Evolutionary conservation across 35 echinoderm and acorn worm genomes (phyloP), one percentile per base, ranked within the genome.

Genomic region (Amphiura filiformis): DNA sequence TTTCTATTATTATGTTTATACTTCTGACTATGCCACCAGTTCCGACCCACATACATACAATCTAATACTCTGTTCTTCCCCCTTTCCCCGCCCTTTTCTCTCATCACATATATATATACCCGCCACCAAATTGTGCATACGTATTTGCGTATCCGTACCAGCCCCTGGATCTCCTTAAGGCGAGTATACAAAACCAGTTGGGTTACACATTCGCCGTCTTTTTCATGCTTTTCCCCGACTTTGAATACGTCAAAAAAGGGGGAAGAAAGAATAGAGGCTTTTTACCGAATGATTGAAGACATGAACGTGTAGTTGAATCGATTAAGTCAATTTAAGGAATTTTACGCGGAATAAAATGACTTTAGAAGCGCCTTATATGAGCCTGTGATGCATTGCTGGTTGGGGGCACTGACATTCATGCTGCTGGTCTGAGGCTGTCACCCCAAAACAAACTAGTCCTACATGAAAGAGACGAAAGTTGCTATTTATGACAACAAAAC

Each of bases 221-320:
- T 5, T 5, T 2, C 15, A n/a, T n/a, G n/a, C n/a, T n/a, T n/a
- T n/a, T n/a, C 61, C 61, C 61, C 2, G 7, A 70, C 61, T 70
- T n/a, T n/a, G 61, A 70, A 11, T 13, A n/a, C 61, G 26, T 70
- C 61, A 70, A 52, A 52, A 52, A 20, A 20, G 44, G 44, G 20
- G 44, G 20, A 70, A 70, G 61, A n/a, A 47, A 4, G 41, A 70
- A 70, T 70, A 70, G 61, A 70, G 15, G 28, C 61, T 26, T 70
- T 70, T 70, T 30, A 70, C 61, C 11, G 28, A 70, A 70, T 70
- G 61, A 70, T 70, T 70, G 61, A 70, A 70, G 61, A 70, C 61
- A 2, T n/a, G 61, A 70, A 15, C 61, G 61, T 70, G 61, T 15
- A 70, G 4, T 70, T 70, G 61, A 11, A 70, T 70, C 61, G 61